phyloP scores from a whole-genome alignment of 2,113 vertebrate species.

The Lepus timidus region DNA sequence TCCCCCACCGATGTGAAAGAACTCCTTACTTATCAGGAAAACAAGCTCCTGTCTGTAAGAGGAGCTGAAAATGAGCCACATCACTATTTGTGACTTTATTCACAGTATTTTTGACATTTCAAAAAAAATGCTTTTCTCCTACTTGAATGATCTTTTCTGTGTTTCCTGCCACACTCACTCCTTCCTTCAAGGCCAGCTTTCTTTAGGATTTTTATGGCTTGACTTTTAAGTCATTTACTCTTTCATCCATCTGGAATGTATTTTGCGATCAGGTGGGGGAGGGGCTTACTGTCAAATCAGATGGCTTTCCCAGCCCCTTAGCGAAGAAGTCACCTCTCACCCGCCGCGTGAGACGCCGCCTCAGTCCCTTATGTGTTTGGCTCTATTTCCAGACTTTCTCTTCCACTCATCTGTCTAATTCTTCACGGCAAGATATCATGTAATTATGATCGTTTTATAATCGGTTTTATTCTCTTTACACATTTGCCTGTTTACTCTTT shows the following conservation, averaged over 20 bases:
- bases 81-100: slow-evolving; percentile 36
- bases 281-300: not conserved
- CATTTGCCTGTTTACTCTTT: not conserved
- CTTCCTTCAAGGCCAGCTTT: slow-evolving; percentile 22
- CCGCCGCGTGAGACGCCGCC: not conserved
- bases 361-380: not conserved
- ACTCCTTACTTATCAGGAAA: not conserved
- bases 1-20: not conserved
- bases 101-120: not conserved
- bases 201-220: not conserved
- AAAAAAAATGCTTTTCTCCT: not conserved
- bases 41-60: not conserved
- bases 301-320: not conserved
- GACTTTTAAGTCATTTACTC: not conserved
- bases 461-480: not conserved
- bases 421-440: not conserved
- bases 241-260: slow-evolving; percentile 3
- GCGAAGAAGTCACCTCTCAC: not conserved
- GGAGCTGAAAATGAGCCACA: not conserved
- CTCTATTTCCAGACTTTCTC: not conserved
- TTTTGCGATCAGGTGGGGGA: not conserved
- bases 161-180: not conserved
- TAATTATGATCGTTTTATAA: not conserved
- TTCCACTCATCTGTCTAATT: not conserved
- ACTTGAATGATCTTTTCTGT: not conserved